Evolutionary conservation across 2,797 vertebrate genomes (phyloP), one percentile per base, ranked within the genome.

Genomic region (Molossus alvarezi): DNA sequence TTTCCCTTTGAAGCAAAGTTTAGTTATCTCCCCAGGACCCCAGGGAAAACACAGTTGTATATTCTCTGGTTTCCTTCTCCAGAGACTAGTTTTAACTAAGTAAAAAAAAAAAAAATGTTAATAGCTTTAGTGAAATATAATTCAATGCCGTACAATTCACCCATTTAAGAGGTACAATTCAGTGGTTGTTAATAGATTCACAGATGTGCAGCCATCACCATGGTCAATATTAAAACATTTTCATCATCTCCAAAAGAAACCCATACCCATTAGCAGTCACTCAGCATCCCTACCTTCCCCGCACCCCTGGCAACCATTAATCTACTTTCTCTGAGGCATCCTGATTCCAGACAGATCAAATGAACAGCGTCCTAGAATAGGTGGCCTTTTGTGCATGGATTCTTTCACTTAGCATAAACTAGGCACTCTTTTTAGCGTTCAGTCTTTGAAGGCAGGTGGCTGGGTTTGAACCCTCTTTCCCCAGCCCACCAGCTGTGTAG

Each of bases 1-100:
- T 92, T 93, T 95, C 62, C 81, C 81, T 82, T 79, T 64, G 29
- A 92, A 93, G 72, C 27, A 11, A 76, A 80, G 33, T 51, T 14
- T 65, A 17, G 3, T 21, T 75, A 15, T 91, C 57, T 79, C 45
- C 57, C 51, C 21, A 33, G 64, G 4, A 12, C 51, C 14, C 45
- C 17, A 21, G 10, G 12, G 29, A 82, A 14, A 82, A 29, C 57
- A 72, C 86, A 75, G 18, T n/a, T 25, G 7, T n/a, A 0, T 87
- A 13, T 65, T 48, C 81, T 80, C 45, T 55, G 48, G n/a, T 83
- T 75, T 73, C 60, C 18, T 67, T 90, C 81, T 92, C 20, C 2
- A 55, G 27, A 87, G 62, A 60, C 58, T 73, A 48, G 12, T 95
- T 84, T 79, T 69, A 76, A 94, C 53, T 77, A 69, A 80, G 60